phyloP scores from a whole-genome alignment of 2,797 vertebrate genomes.

The Taenioides sp. region DNA sequence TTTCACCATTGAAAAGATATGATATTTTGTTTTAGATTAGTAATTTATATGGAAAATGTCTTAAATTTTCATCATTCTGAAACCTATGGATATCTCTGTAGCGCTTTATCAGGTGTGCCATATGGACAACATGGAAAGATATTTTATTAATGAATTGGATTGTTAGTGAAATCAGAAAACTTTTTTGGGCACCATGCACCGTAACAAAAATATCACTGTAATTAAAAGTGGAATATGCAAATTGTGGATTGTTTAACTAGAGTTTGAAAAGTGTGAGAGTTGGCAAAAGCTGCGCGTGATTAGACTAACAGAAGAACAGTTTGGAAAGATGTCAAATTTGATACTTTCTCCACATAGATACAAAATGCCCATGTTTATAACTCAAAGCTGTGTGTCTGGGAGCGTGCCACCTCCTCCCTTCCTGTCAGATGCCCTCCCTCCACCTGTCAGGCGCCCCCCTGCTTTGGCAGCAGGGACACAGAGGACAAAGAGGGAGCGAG shows the following conservation, averaged over 20 bases:
- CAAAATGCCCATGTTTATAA: conserved; percentile 49
- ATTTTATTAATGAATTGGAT: not conserved
- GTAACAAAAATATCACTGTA: conserved; percentile 5
- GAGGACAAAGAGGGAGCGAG: conserved; percentile 17
- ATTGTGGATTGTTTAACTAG: conserved; percentile 22
- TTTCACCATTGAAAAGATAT: no score
- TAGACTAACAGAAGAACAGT: conserved; percentile 14
- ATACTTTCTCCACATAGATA: conserved; percentile 24
- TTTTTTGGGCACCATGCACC: not conserved
- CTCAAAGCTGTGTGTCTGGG: conserved; percentile 55
- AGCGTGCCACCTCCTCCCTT: conserved; percentile 56
- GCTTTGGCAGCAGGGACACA: conserved; percentile 48
- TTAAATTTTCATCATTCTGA: no score
- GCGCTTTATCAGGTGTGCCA: not conserved
- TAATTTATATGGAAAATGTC: no score
- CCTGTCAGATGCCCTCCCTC: conserved; percentile 76
- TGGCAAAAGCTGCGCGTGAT: conserved; percentile 15
- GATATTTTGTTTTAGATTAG: no score
- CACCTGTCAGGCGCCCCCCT: conserved; percentile 77
- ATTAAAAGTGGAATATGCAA: conserved; percentile 12
- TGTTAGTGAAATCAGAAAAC: not conserved
- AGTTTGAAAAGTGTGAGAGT: conserved; percentile 12
- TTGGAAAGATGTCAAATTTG: conserved; percentile 32
- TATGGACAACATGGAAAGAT: not conserved
- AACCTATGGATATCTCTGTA: no score